Conservation (phyloP, 2,888 invertebrate genomes). For the Corythucha ciliata region DNA sequence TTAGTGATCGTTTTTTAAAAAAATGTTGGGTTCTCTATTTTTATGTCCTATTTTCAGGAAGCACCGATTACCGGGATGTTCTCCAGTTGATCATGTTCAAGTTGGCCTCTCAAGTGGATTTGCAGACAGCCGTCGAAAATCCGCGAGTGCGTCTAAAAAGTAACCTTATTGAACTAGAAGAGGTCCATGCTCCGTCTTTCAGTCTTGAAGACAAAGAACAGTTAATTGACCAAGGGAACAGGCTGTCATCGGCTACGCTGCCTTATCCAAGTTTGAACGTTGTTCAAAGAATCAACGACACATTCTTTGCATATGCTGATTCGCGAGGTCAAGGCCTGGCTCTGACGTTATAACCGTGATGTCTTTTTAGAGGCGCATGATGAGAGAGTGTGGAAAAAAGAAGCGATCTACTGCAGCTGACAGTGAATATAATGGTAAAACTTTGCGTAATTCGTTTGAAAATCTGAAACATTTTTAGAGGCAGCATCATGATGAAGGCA, state of each 20-base stretch:
- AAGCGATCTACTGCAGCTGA: too few species aligned
- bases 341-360: neutral
- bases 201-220: constrained; percentile 2
- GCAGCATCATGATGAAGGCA: too few species aligned
- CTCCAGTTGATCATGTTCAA: constrained; percentile 45
- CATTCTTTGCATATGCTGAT: constrained; percentile 59
- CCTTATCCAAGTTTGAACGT: constrained; percentile 56
- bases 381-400: too few species aligned
- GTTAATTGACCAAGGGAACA: constrained; percentile 28
- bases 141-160: constrained; percentile 42
- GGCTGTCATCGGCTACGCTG: constrained; percentile 38
- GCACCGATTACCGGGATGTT: constrained; percentile 14
- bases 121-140: constrained; percentile 45
- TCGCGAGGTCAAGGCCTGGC: constrained; percentile 50
- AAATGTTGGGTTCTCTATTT: too few species aligned
- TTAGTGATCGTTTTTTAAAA: too few species aligned
- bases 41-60: constrained; percentile 13
- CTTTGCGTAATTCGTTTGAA: too few species aligned
- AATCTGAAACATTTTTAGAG: too few species aligned
- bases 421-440: too few species aligned
- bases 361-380: neutral
- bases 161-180: constrained; percentile 16
- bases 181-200: constrained; percentile 20
- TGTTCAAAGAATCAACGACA: constrained; percentile 55
- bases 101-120: constrained; percentile 45